Conservation (phyloP, 2,888 invertebrate species). For the Odontocerum albicorne region DNA sequence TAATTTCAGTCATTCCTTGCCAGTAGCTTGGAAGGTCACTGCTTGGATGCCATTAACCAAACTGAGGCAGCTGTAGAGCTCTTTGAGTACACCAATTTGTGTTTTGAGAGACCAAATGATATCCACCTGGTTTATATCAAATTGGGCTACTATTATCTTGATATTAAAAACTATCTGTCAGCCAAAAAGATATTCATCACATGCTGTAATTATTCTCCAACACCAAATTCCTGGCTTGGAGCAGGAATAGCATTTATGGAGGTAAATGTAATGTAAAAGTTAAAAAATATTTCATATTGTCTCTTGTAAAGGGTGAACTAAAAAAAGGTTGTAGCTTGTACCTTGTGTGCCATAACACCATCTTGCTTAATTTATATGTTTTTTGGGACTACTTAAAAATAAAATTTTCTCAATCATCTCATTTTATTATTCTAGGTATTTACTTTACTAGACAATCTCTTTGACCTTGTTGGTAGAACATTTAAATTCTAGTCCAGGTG, state of each 20-base stretch:
- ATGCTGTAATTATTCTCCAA: slow-evolving; percentile 15
- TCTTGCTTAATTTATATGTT: no score
- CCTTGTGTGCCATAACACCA: no score
- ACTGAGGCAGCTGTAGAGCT: slow-evolving; percentile 1
- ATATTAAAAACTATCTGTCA: slow-evolving; percentile 2
- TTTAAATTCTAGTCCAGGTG: no score
- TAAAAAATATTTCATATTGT: no score
- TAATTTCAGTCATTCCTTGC: slow-evolving; percentile 13
- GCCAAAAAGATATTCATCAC: slow-evolving; percentile 12
- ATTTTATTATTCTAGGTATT: no score
- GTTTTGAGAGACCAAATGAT: slow-evolving; percentile 10
- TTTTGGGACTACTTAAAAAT: no score
- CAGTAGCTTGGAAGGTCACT: slow-evolving; percentile 15
- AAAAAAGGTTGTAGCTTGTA: no score
- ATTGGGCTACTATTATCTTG: slow-evolving; percentile 8
- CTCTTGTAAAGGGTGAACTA: no score
- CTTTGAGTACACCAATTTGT: slow-evolving; percentile 12
- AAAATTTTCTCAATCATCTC: no score
- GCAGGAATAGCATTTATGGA: slow-evolving; percentile 14
- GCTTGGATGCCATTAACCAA: not conserved
- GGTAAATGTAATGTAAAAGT: not conserved
- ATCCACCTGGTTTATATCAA: slow-evolving; percentile 11
- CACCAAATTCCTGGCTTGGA: slow-evolving; percentile 14
- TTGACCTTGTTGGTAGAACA: no score
- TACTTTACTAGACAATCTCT: no score